Evolutionary conservation across 2,888 invertebrate genomes (phyloP).

Genomic region (Tetragonisca angustula): DNA sequence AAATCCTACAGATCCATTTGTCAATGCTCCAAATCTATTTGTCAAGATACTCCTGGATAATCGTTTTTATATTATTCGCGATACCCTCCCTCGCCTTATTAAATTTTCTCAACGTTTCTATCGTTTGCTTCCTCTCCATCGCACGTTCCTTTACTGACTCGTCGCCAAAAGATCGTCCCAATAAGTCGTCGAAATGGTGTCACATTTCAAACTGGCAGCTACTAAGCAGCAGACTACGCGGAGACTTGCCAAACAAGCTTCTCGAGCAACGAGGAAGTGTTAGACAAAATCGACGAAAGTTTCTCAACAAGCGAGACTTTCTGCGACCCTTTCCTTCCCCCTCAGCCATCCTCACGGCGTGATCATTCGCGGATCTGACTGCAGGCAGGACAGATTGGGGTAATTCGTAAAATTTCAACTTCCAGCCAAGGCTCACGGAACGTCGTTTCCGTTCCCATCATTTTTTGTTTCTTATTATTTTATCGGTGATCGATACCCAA

Average conservation of each 20-base stretch:
- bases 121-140: neutral
- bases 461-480: neutral
- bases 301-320: slow-evolving; percentile 19
- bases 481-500: neutral
- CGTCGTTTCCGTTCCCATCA: neutral
- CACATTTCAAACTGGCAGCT: slow-evolving; percentile 11
- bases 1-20: too few species aligned
- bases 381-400: slow-evolving; percentile 7
- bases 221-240: slow-evolving; percentile 21
- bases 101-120: slow-evolving; percentile 2
- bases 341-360: neutral
- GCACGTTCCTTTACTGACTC: neutral
- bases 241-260: slow-evolving; percentile 26
- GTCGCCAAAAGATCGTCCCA: slow-evolving; percentile 16
- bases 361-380: slow-evolving; percentile 21
- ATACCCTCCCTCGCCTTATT: neutral
- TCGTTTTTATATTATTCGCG: too few species aligned
- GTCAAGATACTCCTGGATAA: too few species aligned
- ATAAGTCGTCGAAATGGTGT: slow-evolving; percentile 18
- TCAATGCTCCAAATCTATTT: too few species aligned
- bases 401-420: slow-evolving; percentile 33
- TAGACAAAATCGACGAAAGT: slow-evolving; percentile 26
- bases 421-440: neutral
- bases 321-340: neutral
- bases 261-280: slow-evolving; percentile 1